phyloP scores from a whole-genome alignment of 2,797 vertebrate species.

The Calcarius lapponicus region DNA sequence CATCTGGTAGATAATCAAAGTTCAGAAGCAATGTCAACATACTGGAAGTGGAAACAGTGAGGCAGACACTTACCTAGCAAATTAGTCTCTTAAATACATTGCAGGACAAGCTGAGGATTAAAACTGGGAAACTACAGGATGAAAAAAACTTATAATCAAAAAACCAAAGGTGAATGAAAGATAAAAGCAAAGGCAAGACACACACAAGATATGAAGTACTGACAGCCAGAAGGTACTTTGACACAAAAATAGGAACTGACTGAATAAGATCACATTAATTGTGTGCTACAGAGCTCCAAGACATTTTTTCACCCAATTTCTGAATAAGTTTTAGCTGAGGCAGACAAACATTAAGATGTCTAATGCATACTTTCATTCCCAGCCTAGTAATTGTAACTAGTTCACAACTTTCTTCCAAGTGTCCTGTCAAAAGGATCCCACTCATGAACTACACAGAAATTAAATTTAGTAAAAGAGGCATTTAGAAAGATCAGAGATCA shows the following conservation, averaged over 20 bases:
- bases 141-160: background rate
- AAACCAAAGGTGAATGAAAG: background rate
- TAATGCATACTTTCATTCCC: background rate
- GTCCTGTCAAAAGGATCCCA: background rate
- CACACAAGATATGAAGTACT: background rate
- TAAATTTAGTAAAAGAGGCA: conserved; percentile 65
- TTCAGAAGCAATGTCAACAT: background rate
- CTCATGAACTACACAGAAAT: background rate
- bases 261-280: background rate
- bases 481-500: conserved; percentile 78
- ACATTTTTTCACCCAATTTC: background rate
- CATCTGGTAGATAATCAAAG: background rate
- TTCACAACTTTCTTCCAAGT: background rate
- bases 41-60: background rate
- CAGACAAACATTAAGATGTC: background rate
- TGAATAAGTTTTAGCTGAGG: background rate
- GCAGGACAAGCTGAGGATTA: background rate
- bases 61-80: background rate
- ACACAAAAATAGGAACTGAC: background rate
- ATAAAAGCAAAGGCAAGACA: background rate
- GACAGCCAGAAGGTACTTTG: background rate
- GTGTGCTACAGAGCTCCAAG: background rate
- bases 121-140: background rate
- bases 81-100: background rate
- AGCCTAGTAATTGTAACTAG: background rate